A percentile compares a stretch with the other conserved stretches of the same genome.
Conservation (phyloP, 2,797 vertebrate genomes). For the Margarornis squamiger region DNA sequence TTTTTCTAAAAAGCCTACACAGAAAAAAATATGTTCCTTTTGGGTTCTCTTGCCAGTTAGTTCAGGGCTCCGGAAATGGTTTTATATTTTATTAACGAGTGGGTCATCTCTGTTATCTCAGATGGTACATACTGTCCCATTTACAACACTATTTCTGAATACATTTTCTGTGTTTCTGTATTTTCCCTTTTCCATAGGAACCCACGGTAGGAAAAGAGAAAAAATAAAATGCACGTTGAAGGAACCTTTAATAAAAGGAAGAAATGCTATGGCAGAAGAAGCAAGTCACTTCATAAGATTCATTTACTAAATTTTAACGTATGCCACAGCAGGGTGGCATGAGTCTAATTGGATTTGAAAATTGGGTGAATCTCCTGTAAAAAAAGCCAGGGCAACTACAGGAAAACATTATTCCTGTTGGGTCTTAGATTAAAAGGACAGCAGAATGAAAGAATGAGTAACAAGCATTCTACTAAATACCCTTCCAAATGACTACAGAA, state of each 20-base stretch:
- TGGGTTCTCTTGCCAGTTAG: not conserved
- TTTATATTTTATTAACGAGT: not conserved
- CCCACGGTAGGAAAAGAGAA: not conserved
- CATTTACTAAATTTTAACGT: not conserved
- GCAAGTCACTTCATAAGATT: not conserved
- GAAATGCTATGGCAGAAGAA: not conserved
- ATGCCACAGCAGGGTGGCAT: not conserved
- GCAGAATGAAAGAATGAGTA: constrained; percentile 17
- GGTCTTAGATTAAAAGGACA: not conserved
- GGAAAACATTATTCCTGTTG: constrained; percentile 7
- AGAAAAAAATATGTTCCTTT: not conserved
- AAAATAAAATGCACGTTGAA: not conserved
- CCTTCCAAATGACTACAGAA: not conserved
- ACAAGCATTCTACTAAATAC: not conserved
- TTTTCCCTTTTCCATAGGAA: not conserved
- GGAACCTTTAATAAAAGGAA: not conserved
- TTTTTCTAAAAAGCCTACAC: not conserved
- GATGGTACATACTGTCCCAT: not conserved
- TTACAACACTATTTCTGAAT: not conserved
- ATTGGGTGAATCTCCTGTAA: not conserved
- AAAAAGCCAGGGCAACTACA: constrained; percentile 4
- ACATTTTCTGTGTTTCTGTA: not conserved
- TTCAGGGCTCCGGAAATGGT: not conserved
- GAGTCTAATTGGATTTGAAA: constrained; percentile 49
- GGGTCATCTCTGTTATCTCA: not conserved